These are phyloP conservation scores for Alca torda DNA, from an alignment of 2,797 vertebrate species.

Conservation along the genomic window DNA sequence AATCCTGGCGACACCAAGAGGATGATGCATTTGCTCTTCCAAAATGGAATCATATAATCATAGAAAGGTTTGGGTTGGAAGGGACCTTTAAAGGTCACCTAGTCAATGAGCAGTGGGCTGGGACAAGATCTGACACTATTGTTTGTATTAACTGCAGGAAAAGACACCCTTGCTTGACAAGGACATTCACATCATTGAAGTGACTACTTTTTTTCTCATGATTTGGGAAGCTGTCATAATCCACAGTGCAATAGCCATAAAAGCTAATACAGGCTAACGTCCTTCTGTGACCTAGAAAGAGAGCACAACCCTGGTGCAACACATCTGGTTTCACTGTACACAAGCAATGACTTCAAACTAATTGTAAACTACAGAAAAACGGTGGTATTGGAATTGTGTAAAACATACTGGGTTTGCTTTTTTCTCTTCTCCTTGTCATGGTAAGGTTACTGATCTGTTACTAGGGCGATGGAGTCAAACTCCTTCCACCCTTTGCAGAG, in stretches of 20 bases:
- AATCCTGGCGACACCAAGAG: not conserved
- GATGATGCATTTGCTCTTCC: not conserved
- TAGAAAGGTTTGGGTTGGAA: not conserved
- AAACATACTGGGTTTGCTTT: not conserved
- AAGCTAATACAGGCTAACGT: not conserved
- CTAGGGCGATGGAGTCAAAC: not conserved
- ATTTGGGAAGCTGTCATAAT: not conserved
- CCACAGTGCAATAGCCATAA: not conserved
- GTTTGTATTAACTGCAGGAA: not conserved
- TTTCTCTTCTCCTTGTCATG: not conserved
- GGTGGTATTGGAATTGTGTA: not conserved
- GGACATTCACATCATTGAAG: not conserved
- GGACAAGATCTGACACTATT: not conserved
- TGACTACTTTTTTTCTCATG: not conserved
- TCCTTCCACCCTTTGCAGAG: not conserved
- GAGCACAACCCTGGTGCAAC: not conserved
- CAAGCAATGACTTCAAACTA: not conserved
- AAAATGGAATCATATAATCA: not conserved
- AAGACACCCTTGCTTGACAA: not conserved
- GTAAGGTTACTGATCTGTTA: not conserved
- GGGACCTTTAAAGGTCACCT: not conserved
- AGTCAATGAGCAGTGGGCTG: not conserved
- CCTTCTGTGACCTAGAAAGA: not conserved
- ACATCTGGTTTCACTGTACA: rapidly evolving
- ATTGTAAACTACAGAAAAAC: not conserved